These are phyloP conservation scores for Anableps anableps DNA, from an alignment of 2,797 vertebrate species.

Conservation along the genomic window DNA sequence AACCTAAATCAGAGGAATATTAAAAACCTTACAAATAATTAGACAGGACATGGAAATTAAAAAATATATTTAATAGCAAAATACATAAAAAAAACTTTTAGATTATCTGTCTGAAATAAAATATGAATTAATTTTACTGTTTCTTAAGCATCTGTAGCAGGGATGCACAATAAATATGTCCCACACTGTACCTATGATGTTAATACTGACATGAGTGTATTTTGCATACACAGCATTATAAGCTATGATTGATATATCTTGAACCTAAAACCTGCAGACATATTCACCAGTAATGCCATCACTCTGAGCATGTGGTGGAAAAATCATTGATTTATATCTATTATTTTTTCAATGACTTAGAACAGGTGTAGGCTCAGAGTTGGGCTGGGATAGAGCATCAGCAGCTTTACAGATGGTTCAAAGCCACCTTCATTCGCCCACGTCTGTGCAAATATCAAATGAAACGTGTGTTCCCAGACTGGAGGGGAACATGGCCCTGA, in stretches of 20 bases:
- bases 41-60: background rate
- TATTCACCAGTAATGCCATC: background rate
- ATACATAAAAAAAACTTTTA: background rate
- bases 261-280: background rate
- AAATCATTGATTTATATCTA: background rate
- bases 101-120: background rate
- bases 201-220: background rate
- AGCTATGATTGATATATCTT: background rate
- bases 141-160: background rate
- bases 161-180: background rate
- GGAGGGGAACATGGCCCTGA: background rate
- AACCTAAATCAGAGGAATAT: background rate
- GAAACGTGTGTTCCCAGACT: slow-evolving; percentile 15
- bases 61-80: background rate
- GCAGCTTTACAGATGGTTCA: slow-evolving; percentile 6
- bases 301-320: background rate
- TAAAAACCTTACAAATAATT: background rate
- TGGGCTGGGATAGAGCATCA: background rate
- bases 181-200: background rate
- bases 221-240: background rate
- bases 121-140: background rate
- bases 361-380: background rate
- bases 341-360: background rate
- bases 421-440: background rate
- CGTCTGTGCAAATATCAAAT: slow-evolving; percentile 30